A percentile compares a stretch with the other conserved stretches of the same genome.
Evolutionary conservation across 1,140 invertebrate genomes (phyloP).

Genomic region (Cyrtorhinus lividipennis): DNA sequence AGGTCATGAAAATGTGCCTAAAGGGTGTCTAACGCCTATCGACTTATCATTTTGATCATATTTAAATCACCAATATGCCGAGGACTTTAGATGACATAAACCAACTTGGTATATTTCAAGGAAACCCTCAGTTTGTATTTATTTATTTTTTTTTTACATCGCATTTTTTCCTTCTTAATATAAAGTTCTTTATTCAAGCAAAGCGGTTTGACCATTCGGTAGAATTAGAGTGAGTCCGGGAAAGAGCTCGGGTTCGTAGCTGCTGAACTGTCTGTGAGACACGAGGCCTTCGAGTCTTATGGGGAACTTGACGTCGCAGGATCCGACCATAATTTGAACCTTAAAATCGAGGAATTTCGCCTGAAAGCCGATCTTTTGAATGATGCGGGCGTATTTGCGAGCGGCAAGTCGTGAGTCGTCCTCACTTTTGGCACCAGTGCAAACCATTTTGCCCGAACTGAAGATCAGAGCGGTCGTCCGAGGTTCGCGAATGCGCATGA

Average conservation of each 20-base stretch:
- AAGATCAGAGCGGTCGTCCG: conserved; percentile 98
- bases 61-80: no score
- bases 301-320: conserved; percentile 94
- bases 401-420: conserved; percentile 92
- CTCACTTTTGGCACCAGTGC: conserved; percentile 99
- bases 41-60: no score
- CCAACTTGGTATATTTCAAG: no score
- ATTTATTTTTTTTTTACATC: no score
- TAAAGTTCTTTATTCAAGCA: no score
- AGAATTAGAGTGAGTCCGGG: conserved; percentile 95
- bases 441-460: conserved; percentile 99
- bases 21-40: no score
- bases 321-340: conserved; percentile 98
- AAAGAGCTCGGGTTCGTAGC: conserved; percentile 82
- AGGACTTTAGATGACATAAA: no score
- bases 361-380: conserved; percentile 96
- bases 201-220: conserved; percentile 95
- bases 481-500: conserved; percentile 98
- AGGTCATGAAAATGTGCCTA: no score
- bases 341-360: conserved; percentile 95
- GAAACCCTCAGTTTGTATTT: no score
- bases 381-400: conserved; percentile 96
- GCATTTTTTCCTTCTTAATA: no score
- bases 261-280: conserved; percentile 89
- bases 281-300: conserved; percentile 91